Evolutionary conservation across 2,797 vertebrate genomes (phyloP).

Genomic region (Alouatta caraya): DNA sequence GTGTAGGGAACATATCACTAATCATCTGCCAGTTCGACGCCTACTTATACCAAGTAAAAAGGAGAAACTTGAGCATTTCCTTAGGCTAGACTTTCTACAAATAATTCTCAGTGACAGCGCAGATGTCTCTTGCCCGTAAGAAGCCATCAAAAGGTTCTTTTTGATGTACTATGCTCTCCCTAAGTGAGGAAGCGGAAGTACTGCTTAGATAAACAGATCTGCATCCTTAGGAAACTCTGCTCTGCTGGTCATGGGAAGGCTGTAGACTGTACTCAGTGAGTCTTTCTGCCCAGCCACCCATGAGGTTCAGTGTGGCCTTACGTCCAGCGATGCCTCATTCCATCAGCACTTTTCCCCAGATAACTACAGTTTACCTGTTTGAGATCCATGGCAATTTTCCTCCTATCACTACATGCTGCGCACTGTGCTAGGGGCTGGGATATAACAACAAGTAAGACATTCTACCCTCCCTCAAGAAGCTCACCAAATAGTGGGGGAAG

Average conservation of each 20-base stretch:
- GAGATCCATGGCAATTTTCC: neutral
- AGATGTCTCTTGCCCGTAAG: neutral
- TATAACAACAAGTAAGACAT: neutral
- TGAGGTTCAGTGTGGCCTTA: neutral
- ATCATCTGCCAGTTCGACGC: neutral
- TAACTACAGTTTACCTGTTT: neutral
- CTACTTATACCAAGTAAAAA: conserved; percentile 1
- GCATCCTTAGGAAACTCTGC: neutral
- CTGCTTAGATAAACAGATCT: neutral
- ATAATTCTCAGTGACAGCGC: conserved; percentile 45
- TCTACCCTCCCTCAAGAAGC: neutral
- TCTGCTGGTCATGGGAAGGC: neutral
- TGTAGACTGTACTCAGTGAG: rapidly evolving
- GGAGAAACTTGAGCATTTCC: neutral
- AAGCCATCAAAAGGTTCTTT: neutral
- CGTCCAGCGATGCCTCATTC: neutral
- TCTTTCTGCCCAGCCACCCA: neutral
- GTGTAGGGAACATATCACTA: neutral
- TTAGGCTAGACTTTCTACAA: conserved; percentile 2
- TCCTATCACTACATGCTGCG: neutral
- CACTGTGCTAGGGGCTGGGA: neutral
- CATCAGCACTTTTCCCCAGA: neutral
- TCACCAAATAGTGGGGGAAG: neutral
- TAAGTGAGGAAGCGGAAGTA: neutral
- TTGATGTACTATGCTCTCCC: neutral